These are phyloP conservation scores for Hipparchia sbordonii DNA, from an alignment of 2,888 invertebrate genomes.

Conservation along the genomic window DNA sequence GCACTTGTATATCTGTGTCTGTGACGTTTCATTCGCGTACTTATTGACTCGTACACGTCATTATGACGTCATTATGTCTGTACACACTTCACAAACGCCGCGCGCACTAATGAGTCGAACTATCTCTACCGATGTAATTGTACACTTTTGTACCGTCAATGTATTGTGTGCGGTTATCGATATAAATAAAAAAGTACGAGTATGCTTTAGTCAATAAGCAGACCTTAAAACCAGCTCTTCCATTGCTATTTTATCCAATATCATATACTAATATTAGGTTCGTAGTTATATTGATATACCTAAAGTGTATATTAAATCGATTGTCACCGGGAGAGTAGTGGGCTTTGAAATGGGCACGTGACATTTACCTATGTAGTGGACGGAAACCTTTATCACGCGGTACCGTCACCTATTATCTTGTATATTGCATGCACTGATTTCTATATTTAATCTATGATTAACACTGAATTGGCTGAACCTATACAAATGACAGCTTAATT, in stretches of 20 bases:
- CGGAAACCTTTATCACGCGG: constrained; percentile 6
- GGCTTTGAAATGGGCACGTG: neutral
- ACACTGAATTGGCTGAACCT: too few species aligned
- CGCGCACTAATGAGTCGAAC: too few species aligned
- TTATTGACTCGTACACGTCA: too few species aligned
- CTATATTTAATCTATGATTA: too few species aligned
- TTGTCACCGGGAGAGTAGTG: neutral
- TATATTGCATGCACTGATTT: constrained; percentile 2
- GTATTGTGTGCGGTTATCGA: neutral
- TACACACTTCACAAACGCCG: too few species aligned
- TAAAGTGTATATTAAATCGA: neutral
- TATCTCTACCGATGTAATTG: neutral
- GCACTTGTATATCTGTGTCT: too few species aligned
- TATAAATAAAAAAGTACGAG: neutral
- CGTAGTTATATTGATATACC: neutral
- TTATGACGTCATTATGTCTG: too few species aligned
- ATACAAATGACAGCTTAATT: too few species aligned
- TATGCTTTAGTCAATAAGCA: neutral
- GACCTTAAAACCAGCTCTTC: neutral
- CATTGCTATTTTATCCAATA: neutral
- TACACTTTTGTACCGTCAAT: neutral
- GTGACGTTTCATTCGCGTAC: too few species aligned
- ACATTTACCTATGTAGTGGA: neutral
- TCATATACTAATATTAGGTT: neutral
- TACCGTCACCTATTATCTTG: constrained; percentile 7